Conservation (phyloP, 1,140 invertebrate species). For the Uloborus diversus region DNA sequence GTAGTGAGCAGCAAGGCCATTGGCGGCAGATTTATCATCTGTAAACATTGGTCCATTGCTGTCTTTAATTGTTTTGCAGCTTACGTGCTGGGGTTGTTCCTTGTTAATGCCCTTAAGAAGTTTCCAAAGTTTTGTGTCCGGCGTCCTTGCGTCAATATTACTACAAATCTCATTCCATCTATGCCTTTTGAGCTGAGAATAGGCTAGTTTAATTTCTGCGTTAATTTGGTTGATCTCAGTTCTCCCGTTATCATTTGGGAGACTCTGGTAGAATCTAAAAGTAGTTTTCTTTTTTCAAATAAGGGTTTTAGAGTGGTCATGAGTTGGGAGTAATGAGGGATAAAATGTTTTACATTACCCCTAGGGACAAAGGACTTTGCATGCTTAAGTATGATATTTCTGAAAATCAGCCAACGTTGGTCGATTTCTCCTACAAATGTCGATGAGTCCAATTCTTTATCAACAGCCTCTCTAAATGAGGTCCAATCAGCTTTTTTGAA, state of each 20-base stretch:
- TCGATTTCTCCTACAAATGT: neutral
- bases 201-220: neutral
- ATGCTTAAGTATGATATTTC: neutral
- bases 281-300: neutral
- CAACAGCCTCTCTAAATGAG: neutral
- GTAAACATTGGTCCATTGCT: neutral
- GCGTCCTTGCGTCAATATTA: neutral
- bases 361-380: conserved; percentile 8
- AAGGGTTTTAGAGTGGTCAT: neutral
- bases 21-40: neutral
- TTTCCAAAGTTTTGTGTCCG: neutral
- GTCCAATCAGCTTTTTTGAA: neutral
- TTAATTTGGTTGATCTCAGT: neutral
- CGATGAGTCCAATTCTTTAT: neutral
- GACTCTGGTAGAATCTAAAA: neutral
- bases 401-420: neutral
- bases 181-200: neutral
- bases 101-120: neutral
- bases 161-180: neutral
- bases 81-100: neutral
- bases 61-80: neutral
- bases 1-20: neutral
- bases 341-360: neutral
- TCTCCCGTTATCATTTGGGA: neutral
- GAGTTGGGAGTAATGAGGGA: neutral